Evolutionary conservation across 2,888 invertebrate genomes (phyloP).

Genomic region (Rhaphigaster nebulosa): DNA sequence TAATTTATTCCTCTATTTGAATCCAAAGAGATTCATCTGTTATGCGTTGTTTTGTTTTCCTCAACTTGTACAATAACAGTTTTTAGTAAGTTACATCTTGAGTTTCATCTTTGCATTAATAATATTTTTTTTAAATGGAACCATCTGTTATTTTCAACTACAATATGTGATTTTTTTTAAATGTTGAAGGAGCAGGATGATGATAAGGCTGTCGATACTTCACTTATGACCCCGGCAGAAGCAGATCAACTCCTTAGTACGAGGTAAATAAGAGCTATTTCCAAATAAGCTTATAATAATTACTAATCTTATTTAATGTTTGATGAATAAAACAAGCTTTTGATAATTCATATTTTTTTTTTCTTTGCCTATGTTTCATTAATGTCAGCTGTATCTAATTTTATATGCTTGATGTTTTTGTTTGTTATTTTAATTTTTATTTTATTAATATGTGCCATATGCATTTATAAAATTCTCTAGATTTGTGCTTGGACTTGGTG

Average conservation of each 20-base stretch:
- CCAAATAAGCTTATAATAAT: neutral
- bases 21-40: neutral
- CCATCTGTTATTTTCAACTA: neutral
- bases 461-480: slow-evolving; percentile 56
- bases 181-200: slow-evolving; percentile 56
- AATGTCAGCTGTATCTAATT: slow-evolving; percentile 57
- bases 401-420: slow-evolving; percentile 64
- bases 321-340: neutral
- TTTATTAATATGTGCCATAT: slow-evolving; percentile 63
- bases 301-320: neutral
- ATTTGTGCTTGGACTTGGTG: slow-evolving; percentile 36
- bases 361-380: slow-evolving; percentile 10
- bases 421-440: slow-evolving; percentile 66
- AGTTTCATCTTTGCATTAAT: neutral
- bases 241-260: slow-evolving; percentile 89
- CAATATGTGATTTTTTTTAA: neutral
- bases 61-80: neutral
- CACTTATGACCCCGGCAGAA: slow-evolving; percentile 87
- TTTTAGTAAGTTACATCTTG: neutral
- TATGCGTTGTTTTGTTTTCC: neutral
- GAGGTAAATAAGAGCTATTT: slow-evolving; percentile 72
- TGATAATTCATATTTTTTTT: neutral
- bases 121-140: neutral
- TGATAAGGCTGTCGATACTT: slow-evolving; percentile 63
- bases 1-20: neutral